Conservation (phyloP, 2,888 invertebrate genomes). For the Platyscelio sp. region DNA sequence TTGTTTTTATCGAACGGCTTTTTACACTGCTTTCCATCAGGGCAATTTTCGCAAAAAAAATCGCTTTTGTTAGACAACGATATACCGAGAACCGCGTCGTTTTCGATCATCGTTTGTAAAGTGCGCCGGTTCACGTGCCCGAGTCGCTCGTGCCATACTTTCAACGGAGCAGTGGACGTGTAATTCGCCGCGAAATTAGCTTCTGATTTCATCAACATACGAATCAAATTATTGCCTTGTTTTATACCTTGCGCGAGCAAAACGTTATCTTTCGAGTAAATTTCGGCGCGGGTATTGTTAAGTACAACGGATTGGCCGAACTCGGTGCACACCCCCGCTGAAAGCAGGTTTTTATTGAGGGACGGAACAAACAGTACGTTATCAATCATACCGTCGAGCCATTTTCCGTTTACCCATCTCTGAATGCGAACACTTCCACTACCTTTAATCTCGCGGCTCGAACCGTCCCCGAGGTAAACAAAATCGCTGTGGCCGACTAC, state of each 20-base stretch:
- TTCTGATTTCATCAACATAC: slow-evolving; percentile 32
- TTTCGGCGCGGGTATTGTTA: background rate
- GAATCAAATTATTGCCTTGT: slow-evolving; percentile 38
- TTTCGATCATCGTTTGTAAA: slow-evolving; percentile 46
- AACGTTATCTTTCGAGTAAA: slow-evolving; percentile 29
- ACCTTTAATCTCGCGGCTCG: slow-evolving; percentile 7
- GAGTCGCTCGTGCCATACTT: slow-evolving; percentile 38
- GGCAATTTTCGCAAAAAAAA: slow-evolving; percentile 36
- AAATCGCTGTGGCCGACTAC: background rate
- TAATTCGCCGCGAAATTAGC: background rate
- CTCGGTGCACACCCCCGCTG: slow-evolving; percentile 21
- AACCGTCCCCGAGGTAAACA: slow-evolving; percentile 35
- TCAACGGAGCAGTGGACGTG: slow-evolving; percentile 5
- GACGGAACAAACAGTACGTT: slow-evolving; percentile 51
- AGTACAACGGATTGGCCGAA: slow-evolving; percentile 25
- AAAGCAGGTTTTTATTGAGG: slow-evolving; percentile 42
- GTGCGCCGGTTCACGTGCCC: slow-evolving; percentile 63
- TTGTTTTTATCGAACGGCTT: slow-evolving; percentile 17
- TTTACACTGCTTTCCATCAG: slow-evolving; percentile 22
- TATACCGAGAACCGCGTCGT: slow-evolving; percentile 56
- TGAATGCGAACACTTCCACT: slow-evolving; percentile 30
- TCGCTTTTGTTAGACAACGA: slow-evolving; percentile 43
- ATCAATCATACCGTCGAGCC: slow-evolving; percentile 28
- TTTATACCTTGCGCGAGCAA: slow-evolving; percentile 45
- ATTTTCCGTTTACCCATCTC: slow-evolving; percentile 25